A percentile compares a stretch with the other conserved stretches of the same genome.
Conservation (phyloP, 2,113 vertebrate genomes). For the Platycercus adscitus region DNA sequence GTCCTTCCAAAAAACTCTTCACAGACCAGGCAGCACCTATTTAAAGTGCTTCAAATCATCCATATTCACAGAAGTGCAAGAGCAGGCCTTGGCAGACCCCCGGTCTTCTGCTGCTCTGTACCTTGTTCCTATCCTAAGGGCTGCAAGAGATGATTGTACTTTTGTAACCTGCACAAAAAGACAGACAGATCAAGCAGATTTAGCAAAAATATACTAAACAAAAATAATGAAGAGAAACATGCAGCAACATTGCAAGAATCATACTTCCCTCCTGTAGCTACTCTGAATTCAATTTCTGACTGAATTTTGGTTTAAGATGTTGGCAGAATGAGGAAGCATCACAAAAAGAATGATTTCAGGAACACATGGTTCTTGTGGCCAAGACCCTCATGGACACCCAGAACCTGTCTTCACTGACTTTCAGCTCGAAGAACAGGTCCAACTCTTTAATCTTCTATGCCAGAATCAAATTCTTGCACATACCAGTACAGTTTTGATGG, state of each 20-base stretch:
- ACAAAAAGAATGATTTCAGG: neutral
- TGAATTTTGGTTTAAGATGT: neutral
- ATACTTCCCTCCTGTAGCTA: neutral
- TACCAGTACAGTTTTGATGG: neutral
- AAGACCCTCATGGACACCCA: neutral
- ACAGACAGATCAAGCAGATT: conserved; percentile 61
- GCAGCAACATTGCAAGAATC: neutral
- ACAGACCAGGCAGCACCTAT: conserved; percentile 26
- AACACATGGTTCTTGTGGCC: neutral
- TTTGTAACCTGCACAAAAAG: conserved; percentile 74
- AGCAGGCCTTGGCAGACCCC: conserved; percentile 64
- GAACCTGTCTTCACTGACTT: neutral
- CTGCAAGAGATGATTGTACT: conserved; percentile 55
- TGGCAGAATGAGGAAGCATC: neutral
- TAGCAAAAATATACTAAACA: conserved; percentile 14
- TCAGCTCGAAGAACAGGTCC: neutral
- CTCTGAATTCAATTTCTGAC: neutral
- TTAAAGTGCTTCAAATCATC: conserved; percentile 49
- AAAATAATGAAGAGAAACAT: neutral
- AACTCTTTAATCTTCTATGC: neutral
- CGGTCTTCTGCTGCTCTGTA: conserved; percentile 65
- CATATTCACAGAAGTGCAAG: conserved; percentile 50
- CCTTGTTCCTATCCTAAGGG: conserved; percentile 66
- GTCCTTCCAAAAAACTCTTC: conserved; percentile 56
- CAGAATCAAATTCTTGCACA: neutral